These are phyloP conservation scores for Ectropis grisescens DNA, from an alignment of 1,140 invertebrate genomes.

Conservation along the genomic window DNA sequence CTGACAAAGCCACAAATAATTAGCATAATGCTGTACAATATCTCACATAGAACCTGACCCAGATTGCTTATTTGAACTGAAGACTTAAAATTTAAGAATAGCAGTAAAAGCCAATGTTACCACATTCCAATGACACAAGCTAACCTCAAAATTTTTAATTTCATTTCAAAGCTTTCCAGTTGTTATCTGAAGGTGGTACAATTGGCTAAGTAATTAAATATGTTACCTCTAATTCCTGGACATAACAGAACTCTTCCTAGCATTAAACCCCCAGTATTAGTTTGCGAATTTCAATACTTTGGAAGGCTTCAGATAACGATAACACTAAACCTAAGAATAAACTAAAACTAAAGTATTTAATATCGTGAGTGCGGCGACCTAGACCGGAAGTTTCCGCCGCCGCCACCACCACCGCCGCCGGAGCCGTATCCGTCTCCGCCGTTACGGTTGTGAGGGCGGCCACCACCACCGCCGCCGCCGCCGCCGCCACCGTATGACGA, in stretches of 20 bases:
- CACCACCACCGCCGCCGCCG: slow-evolving; percentile 18
- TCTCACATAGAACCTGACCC: too few relatives aligned
- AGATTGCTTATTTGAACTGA: too few relatives aligned
- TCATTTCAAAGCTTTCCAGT: too few relatives aligned
- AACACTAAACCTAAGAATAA: slow-evolving; percentile 66
- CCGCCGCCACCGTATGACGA: slow-evolving; percentile 17
- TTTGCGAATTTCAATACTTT: slow-evolving; percentile 59
- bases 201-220: too few relatives aligned
- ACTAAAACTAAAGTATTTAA: slow-evolving; percentile 64
- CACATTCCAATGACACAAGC: too few relatives aligned
- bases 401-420: slow-evolving; percentile 40
- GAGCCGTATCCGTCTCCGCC: slow-evolving; percentile 67
- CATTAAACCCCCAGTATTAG: slow-evolving; percentile 58
- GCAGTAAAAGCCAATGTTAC: too few relatives aligned
- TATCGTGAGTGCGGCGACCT: slow-evolving; percentile 59
- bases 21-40: too few relatives aligned
- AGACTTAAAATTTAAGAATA: too few relatives aligned
- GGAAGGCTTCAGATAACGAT: slow-evolving; percentile 67
- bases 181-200: too few relatives aligned
- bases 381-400: slow-evolving; percentile 61
- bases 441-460: slow-evolving; percentile 38
- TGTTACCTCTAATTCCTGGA: slow-evolving; percentile 56
- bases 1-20: too few relatives aligned
- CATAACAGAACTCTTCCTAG: slow-evolving; percentile 47
- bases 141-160: too few relatives aligned